Percentiles rank a stretch among this genome's conserved stretches.
Conservation (phyloP, 37 sponge, comb jelly and placozoan species). For the Geodia barretti region DNA sequence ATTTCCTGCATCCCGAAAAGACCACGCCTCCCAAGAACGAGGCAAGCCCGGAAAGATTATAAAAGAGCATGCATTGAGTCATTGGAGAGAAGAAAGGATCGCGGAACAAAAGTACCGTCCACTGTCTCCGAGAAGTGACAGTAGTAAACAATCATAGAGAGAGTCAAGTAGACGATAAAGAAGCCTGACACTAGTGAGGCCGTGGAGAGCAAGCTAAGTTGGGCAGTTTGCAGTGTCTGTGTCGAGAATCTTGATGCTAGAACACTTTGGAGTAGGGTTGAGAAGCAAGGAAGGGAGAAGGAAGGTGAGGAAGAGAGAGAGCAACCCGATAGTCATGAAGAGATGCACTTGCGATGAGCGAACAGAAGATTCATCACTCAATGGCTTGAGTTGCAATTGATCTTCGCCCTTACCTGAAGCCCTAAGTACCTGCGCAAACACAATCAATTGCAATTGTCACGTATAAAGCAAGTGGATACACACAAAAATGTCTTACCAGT, state of each 20-base stretch:
- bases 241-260: too few relatives aligned
- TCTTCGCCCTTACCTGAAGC: not conserved
- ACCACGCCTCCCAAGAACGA: not conserved
- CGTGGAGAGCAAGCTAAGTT: not conserved
- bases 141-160: not conserved
- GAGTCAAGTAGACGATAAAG: not conserved
- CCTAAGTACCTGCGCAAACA: not conserved
- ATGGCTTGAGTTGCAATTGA: not conserved
- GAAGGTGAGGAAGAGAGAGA: slow-evolving; percentile 4
- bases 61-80: not conserved
- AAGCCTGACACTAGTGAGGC: not conserved
- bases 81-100: not conserved
- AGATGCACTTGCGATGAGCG: not conserved
- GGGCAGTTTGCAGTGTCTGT: too few relatives aligned
- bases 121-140: not conserved
- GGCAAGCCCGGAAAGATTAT: not conserved
- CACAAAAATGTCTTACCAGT: too few relatives aligned
- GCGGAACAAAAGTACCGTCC: not conserved
- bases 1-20: not conserved
- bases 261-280: too few relatives aligned
- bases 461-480: too few relatives aligned
- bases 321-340: not conserved
- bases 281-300: not conserved
- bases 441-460: too few relatives aligned
- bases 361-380: not conserved